A percentile compares a stretch with the other conserved stretches of the same genome.
phyloP scores from a whole-genome alignment of 2,113 vertebrate species.

The Quiscalus mexicanus region DNA sequence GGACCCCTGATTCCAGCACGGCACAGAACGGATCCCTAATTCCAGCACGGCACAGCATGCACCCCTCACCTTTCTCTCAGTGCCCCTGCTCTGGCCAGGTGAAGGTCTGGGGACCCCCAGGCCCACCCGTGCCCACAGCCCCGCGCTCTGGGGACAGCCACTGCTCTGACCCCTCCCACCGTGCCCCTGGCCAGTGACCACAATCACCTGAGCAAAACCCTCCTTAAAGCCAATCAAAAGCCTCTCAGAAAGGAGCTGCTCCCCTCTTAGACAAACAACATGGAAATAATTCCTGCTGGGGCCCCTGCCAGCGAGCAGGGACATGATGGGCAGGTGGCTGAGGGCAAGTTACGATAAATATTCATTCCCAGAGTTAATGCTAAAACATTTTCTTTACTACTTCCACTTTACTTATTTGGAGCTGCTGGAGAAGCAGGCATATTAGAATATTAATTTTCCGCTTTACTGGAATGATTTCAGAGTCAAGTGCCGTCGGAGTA shows the following conservation, averaged over 20 bases:
- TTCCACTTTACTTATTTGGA: slow-evolving; percentile 72
- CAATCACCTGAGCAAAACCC: not conserved
- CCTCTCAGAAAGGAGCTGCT: not conserved
- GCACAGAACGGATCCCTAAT: not conserved
- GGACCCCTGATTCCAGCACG: not conserved
- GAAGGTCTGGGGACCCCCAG: fast-evolving
- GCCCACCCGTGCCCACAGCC: fast-evolving
- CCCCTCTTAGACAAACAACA: not conserved
- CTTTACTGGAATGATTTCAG: slow-evolving; percentile 84
- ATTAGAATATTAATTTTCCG: slow-evolving; percentile 88
- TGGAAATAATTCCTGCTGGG: not conserved
- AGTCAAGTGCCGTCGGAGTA: slow-evolving; percentile 72
- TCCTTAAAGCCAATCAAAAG: not conserved
- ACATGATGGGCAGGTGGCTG: slow-evolving; percentile 1
- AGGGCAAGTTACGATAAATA: slow-evolving; percentile 64
- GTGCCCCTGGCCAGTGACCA: not conserved
- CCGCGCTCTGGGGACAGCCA: not conserved
- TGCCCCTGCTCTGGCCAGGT: fast-evolving
- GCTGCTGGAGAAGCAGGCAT: slow-evolving; percentile 73
- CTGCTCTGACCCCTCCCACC: not conserved
- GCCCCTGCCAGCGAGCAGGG: not conserved
- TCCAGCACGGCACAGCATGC: not conserved
- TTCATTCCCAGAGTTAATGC: slow-evolving; percentile 63
- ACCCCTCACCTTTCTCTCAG: not conserved
- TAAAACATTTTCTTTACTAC: slow-evolving; percentile 60